Conservation (phyloP, 2,888 invertebrate genomes). For the Platycheirus albimanus region DNA sequence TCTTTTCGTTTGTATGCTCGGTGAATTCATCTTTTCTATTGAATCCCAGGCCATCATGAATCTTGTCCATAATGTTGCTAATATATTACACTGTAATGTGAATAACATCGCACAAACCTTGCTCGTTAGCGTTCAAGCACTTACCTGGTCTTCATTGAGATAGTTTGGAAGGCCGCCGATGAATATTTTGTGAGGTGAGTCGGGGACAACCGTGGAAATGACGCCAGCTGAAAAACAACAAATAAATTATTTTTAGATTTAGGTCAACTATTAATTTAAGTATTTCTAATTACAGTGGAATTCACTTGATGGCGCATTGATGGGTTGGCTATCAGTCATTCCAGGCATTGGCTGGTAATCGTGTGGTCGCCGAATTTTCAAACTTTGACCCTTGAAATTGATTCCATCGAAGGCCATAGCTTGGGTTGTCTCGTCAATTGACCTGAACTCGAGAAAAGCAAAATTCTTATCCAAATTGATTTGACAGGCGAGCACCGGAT, state of each 20-base stretch:
- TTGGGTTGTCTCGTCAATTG: constrained; percentile 99
- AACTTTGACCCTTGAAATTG: constrained; percentile 98
- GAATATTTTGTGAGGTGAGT: constrained; percentile 99
- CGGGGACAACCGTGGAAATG: constrained; percentile 96
- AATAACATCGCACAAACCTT: constrained; percentile 49
- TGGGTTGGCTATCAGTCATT: constrained; percentile 93
- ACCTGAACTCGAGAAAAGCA: constrained; percentile 97
- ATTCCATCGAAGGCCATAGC: constrained; percentile 99
- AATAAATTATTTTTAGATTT: background rate
- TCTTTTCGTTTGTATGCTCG: constrained; percentile 12
- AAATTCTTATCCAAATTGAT: constrained; percentile 99
- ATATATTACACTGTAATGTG: constrained; percentile 57
- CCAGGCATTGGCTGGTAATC: constrained; percentile 99
- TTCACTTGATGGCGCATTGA: constrained; percentile 90
- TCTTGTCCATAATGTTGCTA: constrained; percentile 59
- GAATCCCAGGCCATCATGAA: constrained; percentile 50
- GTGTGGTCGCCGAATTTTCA: constrained; percentile 98
- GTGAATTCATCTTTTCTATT: constrained; percentile 53
- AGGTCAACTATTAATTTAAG: background rate
- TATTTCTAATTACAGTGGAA: constrained; percentile 41
- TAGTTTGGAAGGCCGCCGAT: constrained; percentile 99
- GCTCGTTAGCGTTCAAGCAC: constrained; percentile 50
- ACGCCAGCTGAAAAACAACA: constrained; percentile 87
- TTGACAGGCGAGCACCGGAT: constrained; percentile 99
- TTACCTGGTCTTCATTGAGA: constrained; percentile 99